Conservation (phyloP, 2,888 invertebrate species). For the Odontocolon sp. region DNA sequence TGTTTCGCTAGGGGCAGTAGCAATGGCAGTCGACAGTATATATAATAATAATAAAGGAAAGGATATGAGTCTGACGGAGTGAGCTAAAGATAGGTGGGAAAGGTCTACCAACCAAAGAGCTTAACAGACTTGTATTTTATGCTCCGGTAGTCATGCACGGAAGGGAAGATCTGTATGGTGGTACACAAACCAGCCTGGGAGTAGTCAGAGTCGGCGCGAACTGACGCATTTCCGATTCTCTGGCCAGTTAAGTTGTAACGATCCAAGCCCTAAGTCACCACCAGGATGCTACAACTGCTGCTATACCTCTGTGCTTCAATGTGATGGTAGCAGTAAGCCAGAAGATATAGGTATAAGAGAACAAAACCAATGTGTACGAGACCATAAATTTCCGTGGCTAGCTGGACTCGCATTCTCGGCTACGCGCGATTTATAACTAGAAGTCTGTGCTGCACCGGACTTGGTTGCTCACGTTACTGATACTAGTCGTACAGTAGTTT, state of each 20-base stretch:
- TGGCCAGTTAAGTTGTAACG: not conserved
- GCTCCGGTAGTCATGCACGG: not conserved
- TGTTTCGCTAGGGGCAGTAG: not conserved
- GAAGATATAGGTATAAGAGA: conserved; percentile 8
- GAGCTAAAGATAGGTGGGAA: too few species aligned
- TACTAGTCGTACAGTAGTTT: conserved; percentile 6
- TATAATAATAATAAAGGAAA: not conserved
- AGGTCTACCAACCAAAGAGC: not conserved
- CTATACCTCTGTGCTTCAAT: not conserved
- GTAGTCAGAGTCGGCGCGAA: conserved; percentile 20
- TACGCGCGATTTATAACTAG: conserved; percentile 51
- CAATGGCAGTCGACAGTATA: conserved; percentile 8
- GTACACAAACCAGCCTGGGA: not conserved
- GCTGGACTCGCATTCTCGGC: conserved; percentile 38
- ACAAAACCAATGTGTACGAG: conserved; percentile 29
- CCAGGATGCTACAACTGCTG: not conserved
- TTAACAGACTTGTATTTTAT: conserved; percentile 1
- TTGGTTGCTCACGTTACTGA: not conserved
- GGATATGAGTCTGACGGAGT: too few species aligned
- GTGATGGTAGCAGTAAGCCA: not conserved
- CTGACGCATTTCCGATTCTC: conserved; percentile 39
- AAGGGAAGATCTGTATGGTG: not conserved
- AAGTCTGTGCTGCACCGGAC: conserved; percentile 24
- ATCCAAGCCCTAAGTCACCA: conserved; percentile 31
- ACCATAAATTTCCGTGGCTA: conserved; percentile 49